These are phyloP conservation scores for Picus viridis DNA, from an alignment of 2,797 vertebrate species.

Conservation along the genomic window DNA sequence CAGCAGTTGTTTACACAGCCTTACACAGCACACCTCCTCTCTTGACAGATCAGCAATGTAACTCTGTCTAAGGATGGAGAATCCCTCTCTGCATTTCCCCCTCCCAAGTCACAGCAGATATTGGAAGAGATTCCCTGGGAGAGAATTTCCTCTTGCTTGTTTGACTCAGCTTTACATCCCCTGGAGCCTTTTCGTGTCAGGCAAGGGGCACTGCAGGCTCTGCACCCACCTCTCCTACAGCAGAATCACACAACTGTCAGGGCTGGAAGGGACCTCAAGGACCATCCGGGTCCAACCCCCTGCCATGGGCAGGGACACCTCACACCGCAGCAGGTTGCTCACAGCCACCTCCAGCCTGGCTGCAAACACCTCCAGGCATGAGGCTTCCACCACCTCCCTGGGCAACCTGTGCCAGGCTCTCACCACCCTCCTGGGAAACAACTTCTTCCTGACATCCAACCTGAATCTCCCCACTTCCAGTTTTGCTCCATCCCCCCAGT, in stretches of 20 bases:
- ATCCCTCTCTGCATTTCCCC: background rate
- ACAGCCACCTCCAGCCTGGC: no score
- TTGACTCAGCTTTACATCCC: background rate
- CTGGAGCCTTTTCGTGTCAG: rapidly evolving
- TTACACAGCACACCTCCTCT: background rate
- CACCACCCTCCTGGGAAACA: no score
- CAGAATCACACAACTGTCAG: no score
- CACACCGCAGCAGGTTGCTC: no score
- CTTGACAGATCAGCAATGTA: background rate
- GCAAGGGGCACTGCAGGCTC: background rate
- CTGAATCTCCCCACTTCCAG: no score
- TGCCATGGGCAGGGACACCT: no score
- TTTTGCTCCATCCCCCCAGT: no score
- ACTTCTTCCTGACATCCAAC: no score
- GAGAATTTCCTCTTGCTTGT: background rate
- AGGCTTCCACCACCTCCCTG: no score
- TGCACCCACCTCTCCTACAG: rapidly evolving
- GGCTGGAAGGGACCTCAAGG: background rate
- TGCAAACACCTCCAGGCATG: no score
- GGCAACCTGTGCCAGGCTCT: no score
- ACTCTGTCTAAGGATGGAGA: background rate
- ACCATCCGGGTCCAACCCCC: no score
- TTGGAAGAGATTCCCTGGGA: background rate
- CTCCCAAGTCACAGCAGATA: background rate
- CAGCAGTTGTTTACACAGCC: constrained; percentile 4